These are phyloP conservation scores for Anas platyrhynchos DNA, from an alignment of 2,113 vertebrate genomes.

Conservation along the genomic window DNA sequence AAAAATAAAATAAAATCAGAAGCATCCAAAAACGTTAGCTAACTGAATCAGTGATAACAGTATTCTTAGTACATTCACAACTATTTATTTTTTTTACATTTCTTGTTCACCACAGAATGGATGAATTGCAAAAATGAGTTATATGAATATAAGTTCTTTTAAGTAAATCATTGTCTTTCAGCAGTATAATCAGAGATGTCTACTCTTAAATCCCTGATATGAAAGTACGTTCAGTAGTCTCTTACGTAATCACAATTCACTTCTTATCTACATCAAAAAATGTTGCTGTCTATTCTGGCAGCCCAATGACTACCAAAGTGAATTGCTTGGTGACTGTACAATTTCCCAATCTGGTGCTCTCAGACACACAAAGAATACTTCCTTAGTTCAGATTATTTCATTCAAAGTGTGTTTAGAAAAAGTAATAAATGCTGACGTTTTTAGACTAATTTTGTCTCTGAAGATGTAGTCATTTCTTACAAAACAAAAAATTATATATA, in stretches of 20 bases:
- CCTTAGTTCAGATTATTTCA: not conserved
- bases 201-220: not conserved
- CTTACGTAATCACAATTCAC: conserved; percentile 39
- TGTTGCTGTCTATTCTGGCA: not conserved
- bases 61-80: not conserved
- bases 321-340: not conserved
- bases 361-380: not conserved
- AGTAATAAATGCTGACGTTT: not conserved
- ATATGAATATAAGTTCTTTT: not conserved
- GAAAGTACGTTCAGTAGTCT: conserved; percentile 24
- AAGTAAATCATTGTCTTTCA: not conserved
- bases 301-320: conserved; percentile 1
- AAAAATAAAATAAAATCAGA: not conserved
- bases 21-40: not conserved
- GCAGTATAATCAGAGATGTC: not conserved
- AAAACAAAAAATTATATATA: not conserved
- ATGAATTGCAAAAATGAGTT: not conserved
- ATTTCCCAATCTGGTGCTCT: not conserved
- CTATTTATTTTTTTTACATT: not conserved
- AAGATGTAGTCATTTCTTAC: not conserved
- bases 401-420: not conserved
- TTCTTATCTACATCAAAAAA: conserved; percentile 37
- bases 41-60: not conserved
- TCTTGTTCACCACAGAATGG: not conserved
- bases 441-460: not conserved